A percentile compares a stretch with the other conserved stretches of the same genome.
Evolutionary conservation across 2,888 invertebrate species (phyloP).

Genomic region (Dysmachus trigonus): DNA sequence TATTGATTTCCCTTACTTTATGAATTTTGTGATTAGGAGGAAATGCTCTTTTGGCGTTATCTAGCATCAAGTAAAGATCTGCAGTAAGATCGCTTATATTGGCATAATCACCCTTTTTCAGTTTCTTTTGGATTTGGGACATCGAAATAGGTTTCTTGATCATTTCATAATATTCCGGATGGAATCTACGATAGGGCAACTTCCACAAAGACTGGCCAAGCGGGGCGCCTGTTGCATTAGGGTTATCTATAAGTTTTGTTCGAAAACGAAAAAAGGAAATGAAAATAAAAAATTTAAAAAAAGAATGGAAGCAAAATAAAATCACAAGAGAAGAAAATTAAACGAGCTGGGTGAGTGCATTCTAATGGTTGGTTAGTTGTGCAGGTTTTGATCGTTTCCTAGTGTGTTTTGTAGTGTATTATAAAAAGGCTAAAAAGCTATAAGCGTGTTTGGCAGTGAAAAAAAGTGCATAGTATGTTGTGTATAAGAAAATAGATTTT

Average conservation of each 20-base stretch:
- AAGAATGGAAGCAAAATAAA: slow-evolving; percentile 37
- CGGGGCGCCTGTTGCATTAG: slow-evolving; percentile 72
- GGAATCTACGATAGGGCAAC: slow-evolving; percentile 87
- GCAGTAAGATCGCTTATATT: slow-evolving; percentile 89
- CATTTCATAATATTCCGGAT: slow-evolving; percentile 97
- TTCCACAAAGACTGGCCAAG: slow-evolving; percentile 93
- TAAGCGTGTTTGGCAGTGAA: neutral
- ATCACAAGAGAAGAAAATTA: slow-evolving; percentile 16
- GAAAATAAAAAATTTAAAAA: slow-evolving; percentile 50
- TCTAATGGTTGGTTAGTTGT: neutral
- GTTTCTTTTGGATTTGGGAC: slow-evolving; percentile 86
- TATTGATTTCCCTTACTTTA: slow-evolving; percentile 67
- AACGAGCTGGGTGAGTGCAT: neutral
- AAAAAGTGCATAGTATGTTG: neutral
- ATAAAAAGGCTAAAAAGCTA: neutral
- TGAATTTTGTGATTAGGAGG: slow-evolving; percentile 81
- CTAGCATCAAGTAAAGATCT: slow-evolving; percentile 96
- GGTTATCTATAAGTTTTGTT: slow-evolving; percentile 58
- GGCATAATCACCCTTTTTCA: slow-evolving; percentile 83
- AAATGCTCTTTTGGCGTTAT: slow-evolving; percentile 94
- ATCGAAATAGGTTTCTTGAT: slow-evolving; percentile 96
- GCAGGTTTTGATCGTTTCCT: neutral
- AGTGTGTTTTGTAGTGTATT: neutral
- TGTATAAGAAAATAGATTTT: no score
- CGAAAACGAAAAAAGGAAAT: slow-evolving; percentile 47